Evolutionary conservation across 2,888 invertebrate species (phyloP), one percentile per base, ranked within the genome.

Genomic region (Microlaimidae sp.): DNA sequence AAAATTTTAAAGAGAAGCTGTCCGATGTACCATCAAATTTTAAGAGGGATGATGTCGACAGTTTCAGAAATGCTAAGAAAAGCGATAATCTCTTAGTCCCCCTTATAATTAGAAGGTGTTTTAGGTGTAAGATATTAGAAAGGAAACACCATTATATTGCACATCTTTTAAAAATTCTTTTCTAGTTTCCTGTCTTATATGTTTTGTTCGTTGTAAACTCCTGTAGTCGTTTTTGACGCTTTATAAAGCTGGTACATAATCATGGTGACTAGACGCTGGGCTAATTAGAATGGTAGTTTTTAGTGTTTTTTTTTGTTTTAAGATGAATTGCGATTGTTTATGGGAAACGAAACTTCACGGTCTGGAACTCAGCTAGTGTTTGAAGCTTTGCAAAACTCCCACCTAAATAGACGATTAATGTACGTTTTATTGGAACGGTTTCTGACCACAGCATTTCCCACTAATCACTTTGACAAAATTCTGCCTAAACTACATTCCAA

Each of bases 321-420:
- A 80, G 89, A 90, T 73, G 89, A 92, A 70, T 73, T 92, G 56
- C 81, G 83, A 62, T 84, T 85, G 66, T 81, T 92, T 62, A 82
- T 90, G 54, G 90, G 90, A 1, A 82, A 82, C 43, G 87, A 88
- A 66, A 85, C 87, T 1, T 84, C 85, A 2, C 77, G 85, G 24
- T 78, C 82, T 61, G 89, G 89, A 3, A 75, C 87, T 17, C 74
- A 85, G 52, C 80, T 82, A 17, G 81, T 89, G 26, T 88, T 88
- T 70, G 85, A 87, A 66, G 77, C 89, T 64, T 83, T 88, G 64
- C 90, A 90, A 75, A 81, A 82, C 62, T 81, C 82, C 60, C 79
- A 81, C 62, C 79, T 90, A 54, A 92, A 92, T 72, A 79, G 81
- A 66, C 78, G 90, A 63, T 76, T 90, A 51, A 74, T 83, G 49